Evolutionary conservation across 1,140 invertebrate species (phyloP).

Genomic region (Eulimnadia texana): DNA sequence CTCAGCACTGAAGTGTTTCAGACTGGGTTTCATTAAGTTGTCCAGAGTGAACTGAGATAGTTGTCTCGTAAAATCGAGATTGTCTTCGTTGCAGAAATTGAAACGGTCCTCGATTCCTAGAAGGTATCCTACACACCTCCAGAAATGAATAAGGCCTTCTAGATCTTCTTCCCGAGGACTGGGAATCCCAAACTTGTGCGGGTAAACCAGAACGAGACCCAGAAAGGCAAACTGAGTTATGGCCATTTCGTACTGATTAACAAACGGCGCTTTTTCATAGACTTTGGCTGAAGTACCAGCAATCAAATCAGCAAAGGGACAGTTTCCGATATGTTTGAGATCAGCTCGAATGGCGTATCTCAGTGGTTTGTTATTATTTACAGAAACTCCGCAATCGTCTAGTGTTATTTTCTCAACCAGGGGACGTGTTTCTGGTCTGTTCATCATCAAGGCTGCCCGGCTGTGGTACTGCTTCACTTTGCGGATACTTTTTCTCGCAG

Average conservation of each 20-base stretch:
- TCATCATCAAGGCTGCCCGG: neutral
- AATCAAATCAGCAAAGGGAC: neutral
- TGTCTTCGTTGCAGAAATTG: conserved; percentile 30
- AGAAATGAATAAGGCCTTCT: conserved; percentile 65
- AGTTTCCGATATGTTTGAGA: neutral
- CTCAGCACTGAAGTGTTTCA: conserved; percentile 1
- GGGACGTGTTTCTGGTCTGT: neutral
- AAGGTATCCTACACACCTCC: conserved; percentile 61
- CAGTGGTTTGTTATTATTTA: neutral
- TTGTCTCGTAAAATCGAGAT: conserved; percentile 10
- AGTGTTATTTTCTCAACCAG: neutral
- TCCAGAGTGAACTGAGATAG: conserved; percentile 5
- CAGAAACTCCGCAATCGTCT: neutral
- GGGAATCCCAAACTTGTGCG: no score
- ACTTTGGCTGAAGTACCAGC: neutral
- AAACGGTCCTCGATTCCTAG: conserved; percentile 68
- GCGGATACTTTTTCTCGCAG: conserved; percentile 31
- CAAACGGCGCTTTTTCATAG: conserved; percentile 19
- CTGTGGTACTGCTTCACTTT: conserved; percentile 27
- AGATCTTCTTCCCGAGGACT: conserved; percentile 36
- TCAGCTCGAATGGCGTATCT: neutral
- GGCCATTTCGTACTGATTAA: conserved; percentile 64
- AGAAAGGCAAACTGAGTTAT: conserved; percentile 77
- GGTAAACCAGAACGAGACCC: conserved; percentile 51
- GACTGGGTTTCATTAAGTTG: conserved; percentile 7